These are phyloP conservation scores for Mesochorus sp. DNA, from an alignment of 2,888 invertebrate genomes.

Conservation along the genomic window DNA sequence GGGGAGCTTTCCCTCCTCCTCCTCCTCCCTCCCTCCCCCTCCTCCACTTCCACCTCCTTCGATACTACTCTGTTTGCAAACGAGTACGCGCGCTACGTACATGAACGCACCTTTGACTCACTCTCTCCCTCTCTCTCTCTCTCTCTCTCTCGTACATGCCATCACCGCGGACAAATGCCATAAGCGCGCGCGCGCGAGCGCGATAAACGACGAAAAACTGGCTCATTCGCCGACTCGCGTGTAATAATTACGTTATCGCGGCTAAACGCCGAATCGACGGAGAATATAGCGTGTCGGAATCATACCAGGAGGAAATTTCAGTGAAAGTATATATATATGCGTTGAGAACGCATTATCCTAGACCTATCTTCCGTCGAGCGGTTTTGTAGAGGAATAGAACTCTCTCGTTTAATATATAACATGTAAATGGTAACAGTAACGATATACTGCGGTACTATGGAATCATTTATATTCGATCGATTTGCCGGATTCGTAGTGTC, in stretches of 20 bases:
- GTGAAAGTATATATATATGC: too few relatives aligned
- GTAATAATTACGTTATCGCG: conserved; percentile 37
- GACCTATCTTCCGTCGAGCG: too few relatives aligned
- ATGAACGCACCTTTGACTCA: conserved; percentile 36
- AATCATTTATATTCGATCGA: too few relatives aligned
- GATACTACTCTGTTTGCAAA: neutral
- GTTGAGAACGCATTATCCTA: too few relatives aligned
- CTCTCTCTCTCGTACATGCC: neutral
- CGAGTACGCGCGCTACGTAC: conserved; percentile 9
- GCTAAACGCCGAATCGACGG: neutral
- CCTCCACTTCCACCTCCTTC: neutral
- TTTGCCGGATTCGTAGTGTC: too few relatives aligned
- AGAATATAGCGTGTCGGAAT: neutral
- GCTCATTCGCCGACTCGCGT: neutral
- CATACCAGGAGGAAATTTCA: too few relatives aligned
- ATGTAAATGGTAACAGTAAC: too few relatives aligned
- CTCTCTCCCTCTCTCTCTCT: conserved; percentile 31
- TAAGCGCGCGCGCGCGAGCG: neutral
- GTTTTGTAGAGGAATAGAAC: too few relatives aligned
- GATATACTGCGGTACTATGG: too few relatives aligned
- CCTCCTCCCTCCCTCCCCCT: conserved; percentile 12
- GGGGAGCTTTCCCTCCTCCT: conserved; percentile 34
- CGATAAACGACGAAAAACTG: neutral
- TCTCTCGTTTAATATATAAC: too few relatives aligned
- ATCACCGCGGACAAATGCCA: neutral